A percentile compares a stretch with the other conserved stretches of the same genome.
These are phyloP conservation scores for Anoplius nigerrimus DNA, from an alignment of 2,888 invertebrate genomes.

Conservation along the genomic window DNA sequence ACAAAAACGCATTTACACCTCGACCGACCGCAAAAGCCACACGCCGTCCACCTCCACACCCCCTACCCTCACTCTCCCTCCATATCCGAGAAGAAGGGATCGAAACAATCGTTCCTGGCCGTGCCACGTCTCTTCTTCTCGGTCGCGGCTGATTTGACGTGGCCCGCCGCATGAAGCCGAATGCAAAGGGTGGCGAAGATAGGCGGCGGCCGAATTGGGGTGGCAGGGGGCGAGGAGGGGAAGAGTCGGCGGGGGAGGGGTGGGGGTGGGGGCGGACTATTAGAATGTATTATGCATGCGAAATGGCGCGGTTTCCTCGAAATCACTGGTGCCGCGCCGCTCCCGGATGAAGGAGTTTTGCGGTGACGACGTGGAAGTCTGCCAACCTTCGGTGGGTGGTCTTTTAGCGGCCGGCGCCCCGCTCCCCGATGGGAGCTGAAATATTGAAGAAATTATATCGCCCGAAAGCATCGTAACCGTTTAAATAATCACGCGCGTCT, in stretches of 20 bases:
- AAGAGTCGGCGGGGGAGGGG: constrained; percentile 1
- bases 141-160: constrained; percentile 58
- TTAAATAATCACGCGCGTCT: constrained; percentile 58
- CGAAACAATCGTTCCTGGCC: constrained; percentile 63
- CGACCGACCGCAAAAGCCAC: too few relatives aligned
- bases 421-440: constrained; percentile 61
- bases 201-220: too few relatives aligned
- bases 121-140: constrained; percentile 64
- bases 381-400: constrained; percentile 70
- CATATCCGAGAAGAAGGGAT: constrained; percentile 60
- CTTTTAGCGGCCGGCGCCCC: constrained; percentile 66
- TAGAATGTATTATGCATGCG: constrained; percentile 74
- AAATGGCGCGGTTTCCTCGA: constrained; percentile 71
- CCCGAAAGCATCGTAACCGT: constrained; percentile 59
- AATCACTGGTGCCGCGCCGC: constrained; percentile 69
- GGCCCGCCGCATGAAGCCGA: background rate
- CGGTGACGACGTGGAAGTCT: constrained; percentile 73
- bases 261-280: constrained; percentile 58
- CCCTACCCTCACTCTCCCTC: too few relatives aligned
- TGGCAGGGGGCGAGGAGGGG: constrained; percentile 4
- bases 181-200: background rate
- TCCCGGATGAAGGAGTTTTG: constrained; percentile 73
- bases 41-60: too few relatives aligned
- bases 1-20: too few relatives aligned
- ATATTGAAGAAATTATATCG: constrained; percentile 68